Evolutionary conservation across 2,888 invertebrate genomes (phyloP).

Genomic region (Seira musarum): DNA sequence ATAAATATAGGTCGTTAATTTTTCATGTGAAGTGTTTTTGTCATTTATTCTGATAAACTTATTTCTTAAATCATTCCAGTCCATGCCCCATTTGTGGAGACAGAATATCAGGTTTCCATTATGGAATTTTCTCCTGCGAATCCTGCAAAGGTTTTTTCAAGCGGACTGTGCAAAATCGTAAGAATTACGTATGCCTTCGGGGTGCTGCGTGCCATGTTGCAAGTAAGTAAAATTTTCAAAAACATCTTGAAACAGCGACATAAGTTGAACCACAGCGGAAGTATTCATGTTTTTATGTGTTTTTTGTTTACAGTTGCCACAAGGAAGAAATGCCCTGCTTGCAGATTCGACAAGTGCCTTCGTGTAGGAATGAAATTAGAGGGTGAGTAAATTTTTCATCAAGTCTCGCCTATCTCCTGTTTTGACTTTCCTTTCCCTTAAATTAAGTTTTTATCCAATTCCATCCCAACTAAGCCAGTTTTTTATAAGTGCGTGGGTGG

Average conservation of each 20-base stretch:
- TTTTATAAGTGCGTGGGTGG: no score
- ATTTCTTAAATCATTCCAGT: conserved; percentile 73
- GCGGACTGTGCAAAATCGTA: conserved; percentile 97
- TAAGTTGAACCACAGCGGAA: conserved; percentile 75
- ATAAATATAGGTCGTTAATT: background rate
- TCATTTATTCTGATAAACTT: background rate
- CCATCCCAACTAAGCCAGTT: no score
- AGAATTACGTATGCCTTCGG: conserved; percentile 94
- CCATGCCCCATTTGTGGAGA: conserved; percentile 97
- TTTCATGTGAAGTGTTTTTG: background rate
- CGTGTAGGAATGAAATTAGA: conserved; percentile 97
- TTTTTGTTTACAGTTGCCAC: no score
- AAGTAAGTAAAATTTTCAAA: conserved; percentile 71
- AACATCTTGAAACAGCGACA: background rate
- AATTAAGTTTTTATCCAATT: no score
- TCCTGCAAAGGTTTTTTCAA: conserved; percentile 99
- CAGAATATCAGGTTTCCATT: conserved; percentile 97
- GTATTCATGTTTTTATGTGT: no score
- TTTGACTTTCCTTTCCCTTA: no score
- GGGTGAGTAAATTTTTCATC: conserved; percentile 79
- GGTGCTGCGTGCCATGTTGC: conserved; percentile 94
- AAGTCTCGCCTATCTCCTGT: no score
- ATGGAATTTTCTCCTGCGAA: conserved; percentile 91
- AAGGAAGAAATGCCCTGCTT: conserved; percentile 97
- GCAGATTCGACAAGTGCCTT: conserved; percentile 95